Percentiles rank a stretch among this genome's conserved stretches.
These are phyloP conservation scores for Eidolon helvum DNA, from an alignment of 2,113 vertebrate species.

Conservation along the genomic window DNA sequence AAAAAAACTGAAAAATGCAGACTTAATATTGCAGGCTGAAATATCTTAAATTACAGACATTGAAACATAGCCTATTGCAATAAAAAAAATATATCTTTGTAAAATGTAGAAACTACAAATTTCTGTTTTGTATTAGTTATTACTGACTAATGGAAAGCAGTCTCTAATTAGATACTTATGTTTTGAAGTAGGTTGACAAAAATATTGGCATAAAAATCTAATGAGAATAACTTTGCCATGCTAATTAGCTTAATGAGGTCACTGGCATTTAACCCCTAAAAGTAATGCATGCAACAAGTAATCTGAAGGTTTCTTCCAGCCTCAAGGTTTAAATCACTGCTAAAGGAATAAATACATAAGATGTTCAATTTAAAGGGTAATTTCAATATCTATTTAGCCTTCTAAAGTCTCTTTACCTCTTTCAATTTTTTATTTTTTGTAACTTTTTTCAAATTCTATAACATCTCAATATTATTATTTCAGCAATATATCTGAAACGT, in stretches of 20 bases:
- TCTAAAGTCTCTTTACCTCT: not conserved
- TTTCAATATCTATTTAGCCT: not conserved
- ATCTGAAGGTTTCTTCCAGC: not conserved
- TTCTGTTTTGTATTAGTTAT: not conserved
- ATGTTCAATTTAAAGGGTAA: not conserved
- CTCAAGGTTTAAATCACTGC: not conserved
- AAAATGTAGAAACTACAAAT: not conserved
- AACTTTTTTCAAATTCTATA: not conserved
- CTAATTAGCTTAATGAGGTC: not conserved
- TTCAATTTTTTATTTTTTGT: not conserved
- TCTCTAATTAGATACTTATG: not conserved
- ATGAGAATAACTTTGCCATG: not conserved
- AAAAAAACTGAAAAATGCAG: not conserved
- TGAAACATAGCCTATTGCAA: not conserved
- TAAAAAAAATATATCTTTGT: not conserved
- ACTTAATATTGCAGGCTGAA: not conserved
- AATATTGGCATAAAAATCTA: not conserved
- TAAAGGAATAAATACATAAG: not conserved
- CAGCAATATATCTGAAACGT: not conserved
- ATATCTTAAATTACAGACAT: not conserved
- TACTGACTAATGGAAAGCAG: not conserved
- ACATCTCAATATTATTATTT: not conserved
- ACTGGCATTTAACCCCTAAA: not conserved
- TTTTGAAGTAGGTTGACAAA: not conserved
- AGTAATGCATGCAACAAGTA: not conserved